Conservation (phyloP, 2,888 invertebrate species). For the Lasius platythorax region DNA sequence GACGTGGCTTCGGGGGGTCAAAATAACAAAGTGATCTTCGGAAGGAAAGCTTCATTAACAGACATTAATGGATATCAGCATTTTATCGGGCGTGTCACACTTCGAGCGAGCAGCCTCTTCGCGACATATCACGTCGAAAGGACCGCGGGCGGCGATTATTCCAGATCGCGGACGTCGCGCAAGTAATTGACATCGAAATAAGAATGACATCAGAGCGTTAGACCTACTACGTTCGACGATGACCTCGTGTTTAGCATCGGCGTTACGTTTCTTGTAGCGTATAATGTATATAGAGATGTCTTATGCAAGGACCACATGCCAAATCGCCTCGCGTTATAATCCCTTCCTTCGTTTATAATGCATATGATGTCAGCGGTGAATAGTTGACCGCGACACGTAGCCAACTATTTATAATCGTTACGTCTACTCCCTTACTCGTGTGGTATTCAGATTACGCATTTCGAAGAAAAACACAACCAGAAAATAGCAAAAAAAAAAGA, state of each 20-base stretch:
- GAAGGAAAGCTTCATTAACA: background rate
- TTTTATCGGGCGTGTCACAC: background rate
- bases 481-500: background rate
- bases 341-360: slow-evolving; percentile 40
- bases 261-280: background rate
- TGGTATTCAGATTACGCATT: background rate
- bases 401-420: slow-evolving; percentile 72
- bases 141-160: slow-evolving; percentile 24
- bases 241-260: slow-evolving; percentile 40
- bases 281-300: background rate
- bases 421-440: slow-evolving; percentile 48
- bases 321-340: slow-evolving; percentile 34
- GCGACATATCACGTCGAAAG: slow-evolving; percentile 1
- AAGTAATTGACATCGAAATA: slow-evolving; percentile 68
- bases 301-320: background rate
- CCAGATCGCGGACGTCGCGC: slow-evolving; percentile 48
- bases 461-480: background rate
- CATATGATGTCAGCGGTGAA: slow-evolving; percentile 65
- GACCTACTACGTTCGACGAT: slow-evolving; percentile 21
- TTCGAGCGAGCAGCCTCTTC: background rate
- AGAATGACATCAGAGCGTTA: slow-evolving; percentile 68
- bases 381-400: slow-evolving; percentile 43
- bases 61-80: background rate
- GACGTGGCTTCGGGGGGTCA: background rate
- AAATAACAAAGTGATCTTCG: background rate